Evolutionary conservation across 2,888 invertebrate species (phyloP).

Genomic region (Hemaris fuciformis): DNA sequence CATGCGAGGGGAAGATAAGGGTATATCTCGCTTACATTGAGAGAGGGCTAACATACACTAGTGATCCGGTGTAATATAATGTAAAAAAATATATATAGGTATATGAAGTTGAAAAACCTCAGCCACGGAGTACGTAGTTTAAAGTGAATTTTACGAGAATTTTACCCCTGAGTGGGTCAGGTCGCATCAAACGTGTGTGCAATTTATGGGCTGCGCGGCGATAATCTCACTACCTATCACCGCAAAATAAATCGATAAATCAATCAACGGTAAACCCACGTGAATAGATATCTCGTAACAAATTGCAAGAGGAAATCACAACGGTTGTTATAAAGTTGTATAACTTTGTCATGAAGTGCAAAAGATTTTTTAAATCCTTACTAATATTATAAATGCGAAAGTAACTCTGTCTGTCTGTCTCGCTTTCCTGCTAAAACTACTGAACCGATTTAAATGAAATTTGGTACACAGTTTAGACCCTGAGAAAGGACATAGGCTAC

Average conservation of each 20-base stretch:
- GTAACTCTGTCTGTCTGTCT: too few relatives aligned
- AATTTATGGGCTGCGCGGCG: background rate
- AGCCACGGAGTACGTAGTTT: background rate
- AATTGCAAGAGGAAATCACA: background rate
- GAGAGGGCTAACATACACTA: background rate
- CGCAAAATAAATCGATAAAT: background rate
- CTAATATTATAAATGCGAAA: too few relatives aligned
- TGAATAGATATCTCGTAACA: background rate
- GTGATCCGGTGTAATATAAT: background rate
- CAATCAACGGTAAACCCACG: background rate
- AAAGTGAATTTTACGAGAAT: background rate
- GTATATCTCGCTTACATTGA: background rate
- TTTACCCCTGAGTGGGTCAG: background rate
- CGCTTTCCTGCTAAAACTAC: too few relatives aligned
- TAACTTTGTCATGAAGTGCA: too few relatives aligned
- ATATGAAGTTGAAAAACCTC: background rate
- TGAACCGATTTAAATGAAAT: too few relatives aligned
- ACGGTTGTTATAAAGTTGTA: too few relatives aligned
- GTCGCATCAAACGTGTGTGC: background rate
- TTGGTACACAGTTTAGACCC: too few relatives aligned
- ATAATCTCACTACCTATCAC: conserved; percentile 4
- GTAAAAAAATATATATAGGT: background rate
- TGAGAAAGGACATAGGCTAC: too few relatives aligned
- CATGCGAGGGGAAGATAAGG: background rate
- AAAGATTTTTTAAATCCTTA: too few relatives aligned